Base-by-base conservation (phyloP, 2,113 vertebrate species). In the Coturnix japonica region DNA sequence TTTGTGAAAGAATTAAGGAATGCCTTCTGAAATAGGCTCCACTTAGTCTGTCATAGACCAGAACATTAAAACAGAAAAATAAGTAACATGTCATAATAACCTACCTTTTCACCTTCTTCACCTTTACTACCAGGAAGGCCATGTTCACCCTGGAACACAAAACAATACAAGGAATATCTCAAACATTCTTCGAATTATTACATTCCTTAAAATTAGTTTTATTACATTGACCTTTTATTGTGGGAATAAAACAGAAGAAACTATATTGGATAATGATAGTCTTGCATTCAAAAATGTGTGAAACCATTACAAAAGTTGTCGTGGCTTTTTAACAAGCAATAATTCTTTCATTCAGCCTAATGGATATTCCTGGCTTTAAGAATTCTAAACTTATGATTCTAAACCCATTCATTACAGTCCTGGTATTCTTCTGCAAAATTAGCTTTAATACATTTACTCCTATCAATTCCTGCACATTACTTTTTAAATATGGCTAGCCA, bases 41-140 rank as follows among this genome's bases (percentile, higher is more conserved):
- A 1, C 5, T 63, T 77, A 7, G 6, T 7, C 63, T 14, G 12
- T 12, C 44, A 59, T 49, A 7, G 15, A 57, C 28, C 6, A 70
- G 66, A 67, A 12, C 9, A 5, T 56, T 83, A 81, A 87, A 74
- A 5, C 1, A 3, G 67, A 61, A 69, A 77, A 86, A 57, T 5
- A 85, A 60, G 6, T 41, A 57, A 18, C 13, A 41, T 5, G 47
- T 44, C n/a, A 56, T 73, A 59, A 82, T 43, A 51, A 87, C 79
- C 96, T 97, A 97, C 97, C 97, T 98, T 97, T 95, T 97, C 91
- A 43, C 97, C 97, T 86, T 46, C 85, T 92, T 97, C 95, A 78
- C 97, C 98, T 97, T 97, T 97, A 67, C 44, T 95, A 76, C 98
- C 97, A 6, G 79, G 56, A 54, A 95, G 91, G 51, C 98, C 98